These are phyloP conservation scores for Beroe forskalii DNA, from an alignment of 37 sponge, comb jelly and placozoan genomes.

Conservation along the genomic window DNA sequence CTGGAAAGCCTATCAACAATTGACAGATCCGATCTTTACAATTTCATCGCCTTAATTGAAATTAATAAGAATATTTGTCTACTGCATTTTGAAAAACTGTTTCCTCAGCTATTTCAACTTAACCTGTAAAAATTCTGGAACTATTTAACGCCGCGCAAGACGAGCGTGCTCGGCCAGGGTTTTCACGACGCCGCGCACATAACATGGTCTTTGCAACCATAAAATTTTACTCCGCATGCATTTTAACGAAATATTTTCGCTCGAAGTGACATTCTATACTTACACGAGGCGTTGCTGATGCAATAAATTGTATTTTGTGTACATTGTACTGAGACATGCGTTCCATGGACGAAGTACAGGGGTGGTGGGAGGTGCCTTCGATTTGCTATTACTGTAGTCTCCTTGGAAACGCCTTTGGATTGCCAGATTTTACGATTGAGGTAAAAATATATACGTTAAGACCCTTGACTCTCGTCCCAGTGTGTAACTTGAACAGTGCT, in stretches of 20 bases:
- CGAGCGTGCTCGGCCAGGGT: too few relatives aligned
- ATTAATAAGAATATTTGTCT: too few relatives aligned
- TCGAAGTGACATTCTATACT: neutral
- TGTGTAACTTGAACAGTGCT: too few relatives aligned
- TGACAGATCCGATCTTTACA: too few relatives aligned
- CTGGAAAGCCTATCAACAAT: too few relatives aligned
- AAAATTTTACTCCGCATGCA: neutral
- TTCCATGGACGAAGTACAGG: conserved; percentile 25
- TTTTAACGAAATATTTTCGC: neutral
- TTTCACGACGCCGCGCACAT: neutral
- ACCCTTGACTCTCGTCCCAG: too few relatives aligned
- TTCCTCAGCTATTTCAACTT: too few relatives aligned
- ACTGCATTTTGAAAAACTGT: too few relatives aligned
- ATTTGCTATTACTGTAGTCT: conserved; percentile 48
- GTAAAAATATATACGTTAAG: too few relatives aligned
- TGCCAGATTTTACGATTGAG: conserved; percentile 56
- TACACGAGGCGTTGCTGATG: too few relatives aligned
- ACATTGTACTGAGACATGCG: neutral
- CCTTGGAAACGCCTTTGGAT: conserved; percentile 51
- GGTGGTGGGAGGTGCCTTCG: conserved; percentile 53
- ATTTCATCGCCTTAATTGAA: too few relatives aligned
- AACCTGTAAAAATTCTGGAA: too few relatives aligned
- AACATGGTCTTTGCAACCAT: neutral
- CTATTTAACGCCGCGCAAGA: neutral
- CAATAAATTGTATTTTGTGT: neutral